Evolutionary conservation across 2,113 vertebrate genomes (phyloP), one percentile per base, ranked within the genome.

Genomic region (Lethenteron reissneri): DNA sequence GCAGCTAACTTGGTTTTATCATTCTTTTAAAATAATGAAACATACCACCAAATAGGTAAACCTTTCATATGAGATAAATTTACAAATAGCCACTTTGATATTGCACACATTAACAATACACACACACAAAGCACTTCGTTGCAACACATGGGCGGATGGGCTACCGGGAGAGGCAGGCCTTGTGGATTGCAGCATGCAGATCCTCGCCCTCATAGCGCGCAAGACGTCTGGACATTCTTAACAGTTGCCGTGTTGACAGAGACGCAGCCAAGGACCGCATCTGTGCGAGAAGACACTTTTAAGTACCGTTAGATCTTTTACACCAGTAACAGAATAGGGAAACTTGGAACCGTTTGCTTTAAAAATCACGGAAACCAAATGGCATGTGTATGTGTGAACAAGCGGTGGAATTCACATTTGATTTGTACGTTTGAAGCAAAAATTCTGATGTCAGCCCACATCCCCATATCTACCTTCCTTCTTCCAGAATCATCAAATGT

Each of bases 111-210:
- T 69, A 73, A 74, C 71, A 2, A 9, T 59, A 60, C n/a, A 2
- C 69, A 7, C 2, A 11, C 41, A 41, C 41, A 41, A 41, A 41
- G 41, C 41, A 41, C 41, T 41, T 41, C 41, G 41, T 41, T 41
- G 41, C 41, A 41, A 41, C 41, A 41, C 41, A 41, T 41, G 41
- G 41, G 41, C 41, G 41, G 41, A 41, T 41, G 41, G 41, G 41
- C 41, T 82, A 97, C 92, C 94, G 90, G 79, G 92, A 90, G 72
- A 99, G 88, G 74, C 94, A 99, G 58, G 92, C 89, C 82, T 92
- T 99, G 70, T 87, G 85, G 75, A 96, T 78, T 70, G 88, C 86
- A 57, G 83, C 76, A 72, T 85, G 79, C 69, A 97, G 79, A 72
- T 81, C 89, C 80, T 99, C 91, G 62, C 86, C 80, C 12, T 90